Base-by-base conservation (phyloP, 1,140 invertebrate genomes). In the Papilio xuthus region DNA sequence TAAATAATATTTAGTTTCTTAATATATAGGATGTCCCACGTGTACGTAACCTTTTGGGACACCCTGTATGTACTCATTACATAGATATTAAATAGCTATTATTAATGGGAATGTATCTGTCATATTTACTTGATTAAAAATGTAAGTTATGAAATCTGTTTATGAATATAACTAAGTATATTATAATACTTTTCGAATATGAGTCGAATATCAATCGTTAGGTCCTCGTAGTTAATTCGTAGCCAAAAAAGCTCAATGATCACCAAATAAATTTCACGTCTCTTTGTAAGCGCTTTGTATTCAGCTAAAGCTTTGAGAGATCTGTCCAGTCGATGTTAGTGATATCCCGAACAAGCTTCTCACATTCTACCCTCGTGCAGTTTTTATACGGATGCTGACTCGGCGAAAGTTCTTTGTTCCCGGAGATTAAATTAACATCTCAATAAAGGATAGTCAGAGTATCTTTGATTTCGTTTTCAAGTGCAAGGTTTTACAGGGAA, bases 341-440 rank as follows among this genome's bases (percentile, higher is more conserved):
- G 42, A 44, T 60, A 60, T 44, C 37, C 28, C 20, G 72, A 53
- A 26, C n/a, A 74, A 23, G 37, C n/a, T 32, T 41, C 70, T 72
- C 32, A 15, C 23, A 44, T 26, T 50, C 47, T 50, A 74, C 72
- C 72, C 72, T 74, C 72, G 72, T 50, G 47, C 44, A 74, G 72
- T 74, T 74, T 73, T 53, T 74, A 18, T 74, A 28, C 72, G 72
- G 26, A 28, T 44, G 72, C 44, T 53, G 72, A 74, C 20, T 23
- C 72, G 37, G 47, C 42, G 72, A 44, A 37, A 32, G 47, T 50
- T 74, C 72, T 74, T 74, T 74, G 72, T 74, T 53, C 47, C 15
- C 47, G 20, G 44, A 74, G 72, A 74, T 74, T 74, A 53, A 74
- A 74, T 74, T 74, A 74, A 74, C 72, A 74, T 74, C 72, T 74